Evolutionary conservation across 2,113 vertebrate genomes (phyloP).

Genomic region (Nesoenas mayeri): DNA sequence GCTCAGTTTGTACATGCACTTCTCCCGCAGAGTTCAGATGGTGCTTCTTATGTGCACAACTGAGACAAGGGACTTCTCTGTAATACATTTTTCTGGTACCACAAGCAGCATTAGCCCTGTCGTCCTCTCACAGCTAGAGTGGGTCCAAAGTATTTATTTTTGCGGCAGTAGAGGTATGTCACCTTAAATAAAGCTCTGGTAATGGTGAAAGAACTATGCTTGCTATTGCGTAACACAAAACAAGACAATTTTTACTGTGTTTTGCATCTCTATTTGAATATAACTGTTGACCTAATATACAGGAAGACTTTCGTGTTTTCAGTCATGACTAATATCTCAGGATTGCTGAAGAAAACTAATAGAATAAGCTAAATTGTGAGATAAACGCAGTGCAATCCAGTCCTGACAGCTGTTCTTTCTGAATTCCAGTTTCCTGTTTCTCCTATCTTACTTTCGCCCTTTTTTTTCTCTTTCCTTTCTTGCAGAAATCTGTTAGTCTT

Average conservation of each 20-base stretch:
- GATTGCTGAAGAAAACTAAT: constrained; percentile 3
- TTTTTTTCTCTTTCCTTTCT: neutral
- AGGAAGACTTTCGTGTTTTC: neutral
- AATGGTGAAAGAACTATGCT: neutral
- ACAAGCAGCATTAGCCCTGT: neutral
- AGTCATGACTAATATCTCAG: neutral
- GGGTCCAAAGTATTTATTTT: neutral
- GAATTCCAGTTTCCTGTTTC: neutral
- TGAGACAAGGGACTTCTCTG: neutral
- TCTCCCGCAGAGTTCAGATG: rapidly evolving
- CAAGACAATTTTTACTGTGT: neutral
- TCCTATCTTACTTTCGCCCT: neutral
- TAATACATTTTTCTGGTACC: rapidly evolving
- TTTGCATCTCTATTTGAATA: neutral
- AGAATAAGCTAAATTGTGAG: neutral
- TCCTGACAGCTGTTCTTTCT: neutral
- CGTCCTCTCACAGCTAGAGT: neutral
- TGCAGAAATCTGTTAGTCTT: neutral
- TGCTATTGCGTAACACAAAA: neutral
- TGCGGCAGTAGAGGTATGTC: neutral
- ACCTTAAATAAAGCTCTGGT: neutral
- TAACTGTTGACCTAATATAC: neutral
- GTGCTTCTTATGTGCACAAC: rapidly evolving
- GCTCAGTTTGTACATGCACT: rapidly evolving
- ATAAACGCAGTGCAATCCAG: neutral